Evolutionary conservation across 1,140 invertebrate species (phyloP), one percentile per base, ranked within the genome.

Genomic region (Monochamus saltuarius): DNA sequence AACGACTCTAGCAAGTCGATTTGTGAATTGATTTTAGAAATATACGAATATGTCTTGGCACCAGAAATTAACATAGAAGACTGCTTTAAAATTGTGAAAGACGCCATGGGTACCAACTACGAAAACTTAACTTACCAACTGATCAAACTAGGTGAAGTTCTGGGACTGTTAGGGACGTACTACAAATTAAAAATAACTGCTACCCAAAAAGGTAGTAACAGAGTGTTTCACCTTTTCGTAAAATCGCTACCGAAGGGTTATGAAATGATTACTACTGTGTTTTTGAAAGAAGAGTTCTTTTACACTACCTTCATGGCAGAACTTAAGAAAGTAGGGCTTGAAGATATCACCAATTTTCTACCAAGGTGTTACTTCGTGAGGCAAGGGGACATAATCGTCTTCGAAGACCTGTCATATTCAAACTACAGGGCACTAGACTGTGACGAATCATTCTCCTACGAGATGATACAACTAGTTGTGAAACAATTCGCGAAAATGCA

Each of bases 401-500:
- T 67, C 9, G 59, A 69, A 7, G 42, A 69, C 37, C 11, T 67
- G 42, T 17, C 11, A 11, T 2, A 13, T 16, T 4, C n/a, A 14
- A 59, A 62, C 0, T 69, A 49, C 37, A 42, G 60, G 14, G 51
- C 55, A 3, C 37, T 64, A 6, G 40, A 39, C n/a, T 56, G 55
- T 4, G 53, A 61, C 22, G 51, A 46, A 43, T 60, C 42, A 22
- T 35, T 68, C 9, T 14, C 45, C 0, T 55, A 46, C 34, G 42
- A 59, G 13, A 36, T 19, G 14, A 34, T 66, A 7, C 61, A 55
- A 50, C 29, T 49, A 4, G 55, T 49, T 17, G 42, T 66, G 8
- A 13, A 22, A 17, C 36, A 59, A 42, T 35, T 69, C 1, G 65
- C 65, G 3, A 67, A 66, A 50, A 52, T 71, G 9, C 65, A 69